Percentiles rank a stretch among this genome's conserved stretches.
phyloP scores from a whole-genome alignment of 2,797 vertebrate species.

The Pseudomugil tenellus region DNA sequence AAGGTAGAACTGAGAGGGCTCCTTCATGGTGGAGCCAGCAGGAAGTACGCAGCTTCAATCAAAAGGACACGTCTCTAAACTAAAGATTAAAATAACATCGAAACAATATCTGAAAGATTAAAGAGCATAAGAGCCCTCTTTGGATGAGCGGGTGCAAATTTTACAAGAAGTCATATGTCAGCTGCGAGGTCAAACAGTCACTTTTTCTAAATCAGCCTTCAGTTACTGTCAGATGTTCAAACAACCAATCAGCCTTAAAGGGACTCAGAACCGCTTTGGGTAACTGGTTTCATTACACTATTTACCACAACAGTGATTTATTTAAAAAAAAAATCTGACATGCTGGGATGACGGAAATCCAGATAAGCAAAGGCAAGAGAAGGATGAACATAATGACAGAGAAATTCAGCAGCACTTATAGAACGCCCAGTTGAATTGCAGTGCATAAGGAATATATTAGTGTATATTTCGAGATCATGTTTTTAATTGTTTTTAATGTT shows the following conservation, averaged over 20 bases:
- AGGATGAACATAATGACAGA: constrained; percentile 11
- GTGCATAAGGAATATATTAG: neutral
- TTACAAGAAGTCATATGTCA: constrained; percentile 37
- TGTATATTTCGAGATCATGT: neutral
- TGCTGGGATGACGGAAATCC: constrained; percentile 28
- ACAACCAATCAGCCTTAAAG: constrained; percentile 13
- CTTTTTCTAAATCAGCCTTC: constrained; percentile 5
- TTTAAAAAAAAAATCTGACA: constrained; percentile 25
- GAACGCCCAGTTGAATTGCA: constrained; percentile 3
- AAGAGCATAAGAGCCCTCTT: constrained; percentile 26
- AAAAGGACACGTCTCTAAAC: too few relatives aligned
- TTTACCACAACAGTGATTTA: too few relatives aligned
- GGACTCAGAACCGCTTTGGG: constrained; percentile 16
- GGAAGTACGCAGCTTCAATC: too few relatives aligned
- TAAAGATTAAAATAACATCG: too few relatives aligned
- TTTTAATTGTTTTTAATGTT: too few relatives aligned
- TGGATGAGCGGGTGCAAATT: constrained; percentile 10
- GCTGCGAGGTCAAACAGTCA: constrained; percentile 39
- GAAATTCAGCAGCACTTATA: constrained; percentile 14
- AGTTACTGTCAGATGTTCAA: constrained; percentile 38
- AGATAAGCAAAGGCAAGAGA: constrained; percentile 28
- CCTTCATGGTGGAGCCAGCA: too few relatives aligned
- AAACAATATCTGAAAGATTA: constrained; percentile 50
- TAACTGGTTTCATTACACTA: constrained; percentile 36
- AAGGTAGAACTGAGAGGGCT: too few relatives aligned